Base-by-base conservation (phyloP, 2,113 vertebrate genomes). In the Montifringilla adamsi region DNA sequence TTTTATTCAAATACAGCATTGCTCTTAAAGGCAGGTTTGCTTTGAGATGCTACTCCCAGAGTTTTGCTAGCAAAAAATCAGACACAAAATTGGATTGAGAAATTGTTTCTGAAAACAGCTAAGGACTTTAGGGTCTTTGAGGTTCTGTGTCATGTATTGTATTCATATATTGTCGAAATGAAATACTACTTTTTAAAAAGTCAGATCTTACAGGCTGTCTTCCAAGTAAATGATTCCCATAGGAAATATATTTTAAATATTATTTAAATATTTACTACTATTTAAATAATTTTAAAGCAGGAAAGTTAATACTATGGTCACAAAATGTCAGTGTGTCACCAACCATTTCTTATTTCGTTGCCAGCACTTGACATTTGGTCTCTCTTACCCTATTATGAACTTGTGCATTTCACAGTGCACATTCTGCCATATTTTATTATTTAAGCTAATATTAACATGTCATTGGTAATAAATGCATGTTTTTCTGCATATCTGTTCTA, bases 401-500 rank as follows among this genome's bases (percentile, higher is more conserved):
- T 78, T 79, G 96, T 98, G 84, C 96, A 70, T 95, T 84, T 92
- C 78, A 68, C 58, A 59, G 37, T 89, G 96, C 96, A 92, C 96
- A 4, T 80, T 79, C 89, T 97, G 93, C 90, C 94, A 90, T 96
- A 97, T 96, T 66, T 81, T 93, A 63, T 62, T 95, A 95, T 93
- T 96, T 94, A 95, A 96, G 95, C 81, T 96, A 93, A 74, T 88
- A 39, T 60, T 88, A 83, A 96, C 94, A 83, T 95, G 92, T 89
- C 97, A 93, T 67, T 96, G 93, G 90, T 97, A 97, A 97, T 74
- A 97, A 97, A 95, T 98, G 97, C 97, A 97, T 97, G 96, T 96
- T 97, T 81, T 97, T 94, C 96, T 66, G 21, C 76, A 33, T 96
- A 93, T 97, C 88, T 93, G 75, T 63, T 97, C 91, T 96, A 90